Conservation (phyloP, 2,888 invertebrate species). For the Nezara viridula region DNA sequence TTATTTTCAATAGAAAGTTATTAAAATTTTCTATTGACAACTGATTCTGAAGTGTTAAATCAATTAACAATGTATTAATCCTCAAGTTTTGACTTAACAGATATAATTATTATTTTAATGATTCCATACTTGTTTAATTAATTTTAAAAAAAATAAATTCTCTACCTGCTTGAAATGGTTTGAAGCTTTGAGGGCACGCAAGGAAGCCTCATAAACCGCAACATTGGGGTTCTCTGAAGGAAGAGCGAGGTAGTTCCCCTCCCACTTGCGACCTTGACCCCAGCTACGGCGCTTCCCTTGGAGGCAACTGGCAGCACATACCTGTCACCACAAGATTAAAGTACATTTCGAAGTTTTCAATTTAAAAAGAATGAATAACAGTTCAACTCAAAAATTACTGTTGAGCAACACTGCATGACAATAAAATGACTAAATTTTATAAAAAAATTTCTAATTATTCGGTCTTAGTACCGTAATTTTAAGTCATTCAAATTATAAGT, state of each 20-base stretch:
- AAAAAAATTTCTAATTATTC: too few relatives aligned
- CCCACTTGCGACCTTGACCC: constrained; percentile 85
- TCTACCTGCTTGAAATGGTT: constrained; percentile 73
- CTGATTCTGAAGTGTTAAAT: neutral
- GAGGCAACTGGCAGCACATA: constrained; percentile 81
- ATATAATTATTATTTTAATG: neutral
- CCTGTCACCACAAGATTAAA: constrained; percentile 68
- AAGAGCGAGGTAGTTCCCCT: constrained; percentile 84
- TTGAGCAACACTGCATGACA: neutral
- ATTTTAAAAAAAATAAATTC: neutral
- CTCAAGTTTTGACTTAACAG: neutral
- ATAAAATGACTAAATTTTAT: neutral
- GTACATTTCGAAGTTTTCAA: neutral
- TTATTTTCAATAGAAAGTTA: neutral
- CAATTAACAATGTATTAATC: neutral
- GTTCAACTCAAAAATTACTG: too few relatives aligned
- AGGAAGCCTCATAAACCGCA: constrained; percentile 76
- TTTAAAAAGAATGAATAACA: too few relatives aligned
- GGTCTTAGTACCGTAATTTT: too few relatives aligned
- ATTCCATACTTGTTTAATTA: neutral
- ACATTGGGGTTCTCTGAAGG: constrained; percentile 79
- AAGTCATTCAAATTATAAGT: too few relatives aligned
- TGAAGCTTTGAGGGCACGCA: constrained; percentile 77
- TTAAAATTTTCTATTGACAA: neutral
- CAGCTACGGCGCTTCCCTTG: constrained; percentile 78